phyloP scores from a whole-genome alignment of 2,888 invertebrate genomes.

The Drosophila macrospina region DNA sequence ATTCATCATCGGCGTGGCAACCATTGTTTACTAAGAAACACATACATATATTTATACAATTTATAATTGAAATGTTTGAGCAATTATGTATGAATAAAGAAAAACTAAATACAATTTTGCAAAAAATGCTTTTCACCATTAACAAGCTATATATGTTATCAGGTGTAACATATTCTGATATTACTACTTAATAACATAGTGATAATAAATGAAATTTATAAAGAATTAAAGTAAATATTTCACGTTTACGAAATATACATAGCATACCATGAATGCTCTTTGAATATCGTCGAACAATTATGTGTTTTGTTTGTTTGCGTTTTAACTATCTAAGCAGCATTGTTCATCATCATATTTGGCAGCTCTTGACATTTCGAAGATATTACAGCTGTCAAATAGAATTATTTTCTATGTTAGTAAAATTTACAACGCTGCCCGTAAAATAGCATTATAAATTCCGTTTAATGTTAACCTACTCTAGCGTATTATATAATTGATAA shows the following conservation, averaged over 20 bases:
- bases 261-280: slow-evolving; percentile 30
- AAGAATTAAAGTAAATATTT: slow-evolving; percentile 39
- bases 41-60: slow-evolving; percentile 61
- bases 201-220: slow-evolving; percentile 39
- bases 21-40: slow-evolving; percentile 57
- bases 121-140: slow-evolving; percentile 57
- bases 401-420: slow-evolving; percentile 38
- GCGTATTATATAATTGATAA: slow-evolving; percentile 68
- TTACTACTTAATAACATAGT: slow-evolving; percentile 44
- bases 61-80: slow-evolving; percentile 59
- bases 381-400: slow-evolving; percentile 29
- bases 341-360: slow-evolving; percentile 36
- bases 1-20: slow-evolving; percentile 60
- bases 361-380: slow-evolving; percentile 33
- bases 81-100: slow-evolving; percentile 51
- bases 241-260: slow-evolving; percentile 39
- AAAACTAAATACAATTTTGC: slow-evolving; percentile 55
- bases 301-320: too few relatives aligned
- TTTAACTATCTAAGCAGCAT: slow-evolving; percentile 51
- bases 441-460: slow-evolving; percentile 43
- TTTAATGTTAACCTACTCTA: slow-evolving; percentile 63
- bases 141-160: slow-evolving; percentile 50
- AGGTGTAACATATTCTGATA: slow-evolving; percentile 38
- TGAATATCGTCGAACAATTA: slow-evolving; percentile 38
- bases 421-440: slow-evolving; percentile 48